These are phyloP conservation scores for Plagodis dolabraria DNA, from an alignment of 2,888 invertebrate genomes.

Conservation along the genomic window DNA sequence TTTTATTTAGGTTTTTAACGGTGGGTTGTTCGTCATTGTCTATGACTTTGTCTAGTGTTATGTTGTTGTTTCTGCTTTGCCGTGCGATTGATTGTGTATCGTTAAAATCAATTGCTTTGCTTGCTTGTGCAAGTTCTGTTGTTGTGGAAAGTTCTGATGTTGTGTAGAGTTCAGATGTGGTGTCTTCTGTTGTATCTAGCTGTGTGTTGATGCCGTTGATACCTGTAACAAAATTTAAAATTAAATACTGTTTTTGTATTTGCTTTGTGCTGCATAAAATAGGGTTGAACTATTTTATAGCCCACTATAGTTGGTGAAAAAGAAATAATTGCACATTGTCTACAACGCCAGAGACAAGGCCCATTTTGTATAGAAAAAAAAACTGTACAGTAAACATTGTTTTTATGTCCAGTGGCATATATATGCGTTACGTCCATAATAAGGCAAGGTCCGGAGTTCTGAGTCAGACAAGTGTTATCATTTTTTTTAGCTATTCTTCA, in stretches of 20 bases:
- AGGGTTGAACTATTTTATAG: no score
- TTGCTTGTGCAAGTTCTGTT: conserved; percentile 31
- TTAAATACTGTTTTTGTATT: conserved; percentile 4
- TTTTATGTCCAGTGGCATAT: no score
- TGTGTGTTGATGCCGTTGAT: conserved; percentile 56
- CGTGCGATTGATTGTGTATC: conserved; percentile 30
- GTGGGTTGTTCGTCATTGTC: conserved; percentile 35
- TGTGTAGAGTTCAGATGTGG: conserved; percentile 14
- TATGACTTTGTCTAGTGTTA: conserved; percentile 43
- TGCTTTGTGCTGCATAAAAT: no score
- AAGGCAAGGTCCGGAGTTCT: no score
- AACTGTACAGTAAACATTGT: no score
- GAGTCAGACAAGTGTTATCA: no score
- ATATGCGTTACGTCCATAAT: no score
- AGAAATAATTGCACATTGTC: no score
- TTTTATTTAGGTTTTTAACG: conserved; percentile 48
- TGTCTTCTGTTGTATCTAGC: conserved; percentile 19
- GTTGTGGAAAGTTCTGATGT: conserved; percentile 24
- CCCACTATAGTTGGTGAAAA: no score
- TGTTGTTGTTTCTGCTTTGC: conserved; percentile 35
- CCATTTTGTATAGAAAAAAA: no score
- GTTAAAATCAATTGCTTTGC: conserved; percentile 43
- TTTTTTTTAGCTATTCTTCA: no score
- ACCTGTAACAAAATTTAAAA: conserved; percentile 50
- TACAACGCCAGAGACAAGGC: no score